Conservation (phyloP, 1,140 invertebrate genomes). For the Penaeus chinensis region DNA sequence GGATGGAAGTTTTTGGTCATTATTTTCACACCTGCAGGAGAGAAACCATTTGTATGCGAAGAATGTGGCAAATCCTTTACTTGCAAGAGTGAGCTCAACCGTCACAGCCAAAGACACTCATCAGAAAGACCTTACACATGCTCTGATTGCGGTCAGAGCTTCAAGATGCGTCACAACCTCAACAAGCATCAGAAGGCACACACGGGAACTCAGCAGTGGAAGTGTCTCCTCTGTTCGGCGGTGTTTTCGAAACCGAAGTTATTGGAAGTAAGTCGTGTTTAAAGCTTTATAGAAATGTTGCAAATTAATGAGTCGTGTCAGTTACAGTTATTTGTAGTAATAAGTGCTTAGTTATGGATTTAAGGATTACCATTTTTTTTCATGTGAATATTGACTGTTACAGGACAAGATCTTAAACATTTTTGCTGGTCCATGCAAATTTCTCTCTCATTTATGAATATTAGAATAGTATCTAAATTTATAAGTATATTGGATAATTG, state of each 20-base stretch:
- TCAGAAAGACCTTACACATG: slow-evolving; percentile 50
- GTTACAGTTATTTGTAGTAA: too few relatives aligned
- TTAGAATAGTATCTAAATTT: too few relatives aligned
- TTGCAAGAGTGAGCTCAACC: slow-evolving; percentile 52
- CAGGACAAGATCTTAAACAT: too few relatives aligned
- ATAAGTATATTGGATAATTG: too few relatives aligned
- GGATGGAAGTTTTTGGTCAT: neutral
- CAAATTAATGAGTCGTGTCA: neutral
- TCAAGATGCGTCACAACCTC: slow-evolving; percentile 56
- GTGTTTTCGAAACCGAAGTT: slow-evolving; percentile 49
- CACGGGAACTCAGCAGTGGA: slow-evolving; percentile 52
- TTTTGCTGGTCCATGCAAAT: too few relatives aligned
- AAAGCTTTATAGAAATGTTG: neutral
- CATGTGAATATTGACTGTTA: too few relatives aligned
- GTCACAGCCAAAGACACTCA: slow-evolving; percentile 53
- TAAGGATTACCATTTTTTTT: too few relatives aligned
- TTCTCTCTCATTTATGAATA: too few relatives aligned
- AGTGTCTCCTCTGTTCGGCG: slow-evolving; percentile 41
- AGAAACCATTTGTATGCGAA: slow-evolving; percentile 51
- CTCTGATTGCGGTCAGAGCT: slow-evolving; percentile 43
- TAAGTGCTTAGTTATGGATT: too few relatives aligned
- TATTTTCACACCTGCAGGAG: slow-evolving; percentile 25
- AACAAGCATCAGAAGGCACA: slow-evolving; percentile 42
- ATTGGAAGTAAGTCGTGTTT: slow-evolving; percentile 43
- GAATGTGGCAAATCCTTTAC: slow-evolving; percentile 51